These are phyloP conservation scores for Tinea semifulvella DNA, from an alignment of 2,888 invertebrate genomes.

Conservation along the genomic window DNA sequence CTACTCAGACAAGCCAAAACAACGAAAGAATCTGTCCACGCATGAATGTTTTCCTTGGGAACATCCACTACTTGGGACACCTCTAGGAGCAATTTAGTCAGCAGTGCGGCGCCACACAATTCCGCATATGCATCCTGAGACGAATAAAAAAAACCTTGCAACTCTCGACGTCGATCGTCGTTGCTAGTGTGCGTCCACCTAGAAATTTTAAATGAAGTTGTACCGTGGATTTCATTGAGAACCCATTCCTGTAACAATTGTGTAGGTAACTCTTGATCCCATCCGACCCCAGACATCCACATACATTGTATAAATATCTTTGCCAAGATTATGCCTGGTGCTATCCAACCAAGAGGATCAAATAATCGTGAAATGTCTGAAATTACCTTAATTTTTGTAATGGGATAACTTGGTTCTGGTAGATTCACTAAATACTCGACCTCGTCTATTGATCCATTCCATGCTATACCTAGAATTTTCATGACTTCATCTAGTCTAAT, in stretches of 20 bases:
- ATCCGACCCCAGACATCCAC: constrained; percentile 21
- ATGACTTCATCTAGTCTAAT: constrained; percentile 21
- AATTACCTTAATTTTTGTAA: constrained; percentile 27
- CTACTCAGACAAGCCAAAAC: too few species aligned
- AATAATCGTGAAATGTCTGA: constrained; percentile 26
- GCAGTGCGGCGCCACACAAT: constrained; percentile 21
- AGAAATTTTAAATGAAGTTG: constrained; percentile 13
- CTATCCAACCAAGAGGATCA: constrained; percentile 28
- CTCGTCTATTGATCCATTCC: constrained; percentile 23
- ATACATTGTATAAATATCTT: constrained; percentile 28
- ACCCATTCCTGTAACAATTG: constrained; percentile 1
- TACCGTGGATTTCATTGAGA: not conserved
- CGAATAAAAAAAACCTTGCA: constrained; percentile 22
- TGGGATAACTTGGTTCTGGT: constrained; percentile 16
- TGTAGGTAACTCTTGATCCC: constrained; percentile 13
- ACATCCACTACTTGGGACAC: constrained; percentile 21
- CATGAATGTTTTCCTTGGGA: constrained; percentile 18
- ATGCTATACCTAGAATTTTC: constrained; percentile 25
- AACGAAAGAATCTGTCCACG: too few species aligned
- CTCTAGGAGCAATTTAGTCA: constrained; percentile 21
- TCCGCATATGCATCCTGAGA: constrained; percentile 22
- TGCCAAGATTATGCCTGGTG: constrained; percentile 22
- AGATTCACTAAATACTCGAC: constrained; percentile 24
- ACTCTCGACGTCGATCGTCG: constrained; percentile 10
- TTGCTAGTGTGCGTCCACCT: constrained; percentile 13